Conservation (phyloP, 53 echinoderm and acorn worm species). For the Crossaster papposus region DNA sequence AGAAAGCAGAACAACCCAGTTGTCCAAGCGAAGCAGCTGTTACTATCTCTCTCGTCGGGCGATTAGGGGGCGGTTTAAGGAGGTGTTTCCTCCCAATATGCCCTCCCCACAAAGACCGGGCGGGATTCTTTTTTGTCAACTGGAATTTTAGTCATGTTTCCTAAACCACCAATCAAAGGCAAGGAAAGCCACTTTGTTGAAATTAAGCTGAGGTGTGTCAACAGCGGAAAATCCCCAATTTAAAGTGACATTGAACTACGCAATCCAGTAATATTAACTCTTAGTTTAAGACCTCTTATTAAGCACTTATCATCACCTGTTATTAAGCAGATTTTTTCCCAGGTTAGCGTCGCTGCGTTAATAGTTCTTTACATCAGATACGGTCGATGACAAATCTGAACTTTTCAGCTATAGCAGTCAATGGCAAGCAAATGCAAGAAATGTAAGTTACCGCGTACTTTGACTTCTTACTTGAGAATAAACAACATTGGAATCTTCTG, state of each 20-base stretch:
- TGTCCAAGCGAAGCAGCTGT: slow-evolving; percentile 15
- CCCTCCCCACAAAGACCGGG: not conserved
- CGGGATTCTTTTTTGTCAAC: not conserved
- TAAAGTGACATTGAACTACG: not conserved
- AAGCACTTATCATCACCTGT: not conserved
- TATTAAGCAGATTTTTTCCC: not conserved
- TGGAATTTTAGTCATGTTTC: slow-evolving; percentile 1
- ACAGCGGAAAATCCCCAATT: not conserved
- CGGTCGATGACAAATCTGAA: not conserved
- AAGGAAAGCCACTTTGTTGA: not conserved
- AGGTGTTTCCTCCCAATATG: slow-evolving; percentile 12
- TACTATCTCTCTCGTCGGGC: slow-evolving; percentile 39
- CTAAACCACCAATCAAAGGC: not conserved
- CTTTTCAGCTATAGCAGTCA: not conserved
- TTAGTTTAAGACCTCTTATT: not conserved
- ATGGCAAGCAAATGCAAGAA: not conserved
- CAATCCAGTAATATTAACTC: not conserved
- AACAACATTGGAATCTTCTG: no score
- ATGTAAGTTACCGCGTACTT: no score
- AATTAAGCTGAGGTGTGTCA: not conserved
- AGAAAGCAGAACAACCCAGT: not conserved
- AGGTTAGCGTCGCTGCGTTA: not conserved
- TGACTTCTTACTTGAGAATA: no score
- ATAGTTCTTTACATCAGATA: not conserved
- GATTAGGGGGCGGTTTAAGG: slow-evolving; percentile 14